phyloP scores from a whole-genome alignment of 2,888 invertebrate genomes.

The Capitulum mitella region DNA sequence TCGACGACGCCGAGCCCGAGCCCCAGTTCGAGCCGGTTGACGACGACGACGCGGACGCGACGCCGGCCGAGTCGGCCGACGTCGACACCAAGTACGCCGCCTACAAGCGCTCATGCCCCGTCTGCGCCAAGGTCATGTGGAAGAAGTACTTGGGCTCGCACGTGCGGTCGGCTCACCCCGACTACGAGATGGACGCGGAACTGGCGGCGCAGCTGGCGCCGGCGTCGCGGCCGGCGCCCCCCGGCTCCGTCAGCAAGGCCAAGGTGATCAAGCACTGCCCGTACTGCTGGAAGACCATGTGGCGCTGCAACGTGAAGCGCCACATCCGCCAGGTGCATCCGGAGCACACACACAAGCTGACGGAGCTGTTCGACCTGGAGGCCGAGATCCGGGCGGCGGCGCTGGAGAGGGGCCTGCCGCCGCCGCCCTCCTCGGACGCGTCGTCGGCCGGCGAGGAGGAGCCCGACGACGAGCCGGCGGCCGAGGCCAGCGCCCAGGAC shows the following conservation, averaged over 20 bases:
- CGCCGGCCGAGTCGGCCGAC: neutral
- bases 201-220: neutral
- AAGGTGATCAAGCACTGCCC: constrained; percentile 14
- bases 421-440: neutral
- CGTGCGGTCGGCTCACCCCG: neutral
- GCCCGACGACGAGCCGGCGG: neutral
- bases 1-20: neutral
- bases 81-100: constrained; percentile 1
- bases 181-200: neutral
- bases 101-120: constrained; percentile 14
- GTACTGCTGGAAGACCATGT: constrained; percentile 25
- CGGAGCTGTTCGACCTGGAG: neutral
- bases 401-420: neutral
- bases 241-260: neutral
- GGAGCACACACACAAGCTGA: neutral
- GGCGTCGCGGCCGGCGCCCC: neutral
- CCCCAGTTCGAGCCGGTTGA: too few species aligned
- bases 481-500: neutral
- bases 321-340: constrained; percentile 15
- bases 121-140: constrained; percentile 18
- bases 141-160: constrained; percentile 18
- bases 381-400: constrained; percentile 23
- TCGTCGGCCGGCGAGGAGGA: neutral
- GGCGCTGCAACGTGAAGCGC: constrained; percentile 25
- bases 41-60: too few species aligned